A percentile compares a stretch with the other conserved stretches of the same genome.
phyloP scores from a whole-genome alignment of 2,113 vertebrate species.

The Podiceps cristatus region DNA sequence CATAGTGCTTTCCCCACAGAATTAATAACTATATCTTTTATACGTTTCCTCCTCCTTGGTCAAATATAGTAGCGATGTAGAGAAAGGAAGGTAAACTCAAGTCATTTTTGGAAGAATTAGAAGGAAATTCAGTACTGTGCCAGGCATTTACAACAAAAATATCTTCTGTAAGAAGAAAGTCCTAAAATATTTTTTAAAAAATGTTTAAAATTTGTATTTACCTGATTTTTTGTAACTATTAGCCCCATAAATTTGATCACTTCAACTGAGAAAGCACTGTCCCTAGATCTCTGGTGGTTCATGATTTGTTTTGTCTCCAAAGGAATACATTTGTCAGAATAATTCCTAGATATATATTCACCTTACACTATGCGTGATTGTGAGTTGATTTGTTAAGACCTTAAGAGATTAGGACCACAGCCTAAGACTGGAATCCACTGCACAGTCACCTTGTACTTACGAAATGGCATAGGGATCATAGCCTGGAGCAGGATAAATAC shows the following conservation, averaged over 20 bases:
- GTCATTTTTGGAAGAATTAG: not conserved
- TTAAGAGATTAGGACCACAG: not conserved
- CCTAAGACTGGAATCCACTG: not conserved
- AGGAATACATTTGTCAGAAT: not conserved
- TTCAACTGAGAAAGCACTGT: not conserved
- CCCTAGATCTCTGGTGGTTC: not conserved
- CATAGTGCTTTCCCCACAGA: not conserved
- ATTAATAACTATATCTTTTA: not conserved
- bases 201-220: not conserved
- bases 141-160: not conserved
- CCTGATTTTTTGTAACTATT: not conserved
- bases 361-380: not conserved
- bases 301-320: not conserved
- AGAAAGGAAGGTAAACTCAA: not conserved
- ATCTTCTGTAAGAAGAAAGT: not conserved
- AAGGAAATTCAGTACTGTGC: fast-evolving
- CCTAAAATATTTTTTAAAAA: not conserved
- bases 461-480: not conserved
- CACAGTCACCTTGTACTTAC: not conserved
- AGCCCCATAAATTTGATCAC: not conserved
- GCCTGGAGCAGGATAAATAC: not conserved
- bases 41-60: not conserved
- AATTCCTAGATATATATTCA: not conserved
- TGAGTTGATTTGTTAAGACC: not conserved
- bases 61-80: not conserved